phyloP scores from a whole-genome alignment of 2,888 invertebrate species.

The Tryphoninae sp. region DNA sequence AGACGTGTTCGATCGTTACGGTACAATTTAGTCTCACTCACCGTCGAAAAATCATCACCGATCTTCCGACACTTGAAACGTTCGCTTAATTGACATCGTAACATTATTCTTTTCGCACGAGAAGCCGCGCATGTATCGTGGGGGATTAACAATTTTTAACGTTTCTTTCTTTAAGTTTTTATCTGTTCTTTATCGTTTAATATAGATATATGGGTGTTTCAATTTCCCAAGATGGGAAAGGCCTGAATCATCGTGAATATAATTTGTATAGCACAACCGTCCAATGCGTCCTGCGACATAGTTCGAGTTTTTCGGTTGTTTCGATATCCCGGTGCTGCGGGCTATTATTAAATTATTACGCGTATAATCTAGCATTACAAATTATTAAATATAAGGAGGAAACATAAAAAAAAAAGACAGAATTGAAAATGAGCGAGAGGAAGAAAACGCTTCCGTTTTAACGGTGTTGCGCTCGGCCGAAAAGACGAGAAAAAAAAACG shows the following conservation, averaged over 20 bases:
- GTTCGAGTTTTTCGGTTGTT: slow-evolving; percentile 44
- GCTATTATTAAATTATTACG: slow-evolving; percentile 75
- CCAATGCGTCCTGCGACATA: slow-evolving; percentile 63
- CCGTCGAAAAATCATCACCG: slow-evolving; percentile 3
- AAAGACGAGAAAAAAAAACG: neutral
- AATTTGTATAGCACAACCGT: slow-evolving; percentile 57
- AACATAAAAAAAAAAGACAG: slow-evolving; percentile 56
- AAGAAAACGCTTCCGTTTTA: slow-evolving; percentile 5
- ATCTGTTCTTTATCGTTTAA: neutral
- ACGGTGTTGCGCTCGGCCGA: slow-evolving; percentile 4
- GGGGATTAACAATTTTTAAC: neutral
- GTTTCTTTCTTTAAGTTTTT: slow-evolving; percentile 1
- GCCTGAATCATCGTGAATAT: slow-evolving; percentile 37
- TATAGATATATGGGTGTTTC: neutral
- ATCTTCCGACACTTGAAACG: slow-evolving; percentile 27
- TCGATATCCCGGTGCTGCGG: slow-evolving; percentile 28
- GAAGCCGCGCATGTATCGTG: slow-evolving; percentile 18
- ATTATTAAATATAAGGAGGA: slow-evolving; percentile 67
- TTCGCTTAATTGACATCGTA: slow-evolving; percentile 42
- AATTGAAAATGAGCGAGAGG: slow-evolving; percentile 38
- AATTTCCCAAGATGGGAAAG: neutral
- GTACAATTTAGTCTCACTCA: slow-evolving; percentile 9
- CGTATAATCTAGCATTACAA: slow-evolving; percentile 74
- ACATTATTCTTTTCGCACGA: slow-evolving; percentile 19
- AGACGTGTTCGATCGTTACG: neutral